Conservation (phyloP, 2,113 vertebrate genomes). For the Erpornis zantholeuca region DNA sequence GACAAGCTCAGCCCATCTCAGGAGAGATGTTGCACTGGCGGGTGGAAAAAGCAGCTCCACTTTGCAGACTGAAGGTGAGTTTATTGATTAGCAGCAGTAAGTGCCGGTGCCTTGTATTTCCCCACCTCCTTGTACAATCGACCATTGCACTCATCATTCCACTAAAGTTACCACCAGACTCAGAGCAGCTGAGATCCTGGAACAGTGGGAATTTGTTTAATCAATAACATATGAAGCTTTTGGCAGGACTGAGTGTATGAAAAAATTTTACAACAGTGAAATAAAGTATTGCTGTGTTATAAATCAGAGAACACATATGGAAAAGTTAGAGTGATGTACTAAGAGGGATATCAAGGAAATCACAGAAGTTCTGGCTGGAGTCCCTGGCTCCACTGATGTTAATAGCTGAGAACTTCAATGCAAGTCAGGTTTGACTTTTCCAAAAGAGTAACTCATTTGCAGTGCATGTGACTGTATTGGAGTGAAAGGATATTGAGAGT, state of each 20-base stretch:
- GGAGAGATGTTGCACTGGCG: not conserved
- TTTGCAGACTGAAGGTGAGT: not conserved
- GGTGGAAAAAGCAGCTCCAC: not conserved
- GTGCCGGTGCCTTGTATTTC: not conserved
- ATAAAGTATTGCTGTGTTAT: constrained; percentile 7
- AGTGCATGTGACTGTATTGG: not conserved
- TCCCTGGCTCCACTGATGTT: not conserved
- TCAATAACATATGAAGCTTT: constrained; percentile 46
- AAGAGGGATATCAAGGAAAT: constrained; percentile 53
- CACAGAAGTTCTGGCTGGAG: constrained; percentile 50
- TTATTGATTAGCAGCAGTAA: not conserved
- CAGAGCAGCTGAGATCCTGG: not conserved
- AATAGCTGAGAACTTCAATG: constrained; percentile 14
- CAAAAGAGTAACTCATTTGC: constrained; percentile 37
- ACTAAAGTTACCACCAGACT: not conserved
- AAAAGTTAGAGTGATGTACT: constrained; percentile 23
- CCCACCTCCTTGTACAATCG: not conserved
- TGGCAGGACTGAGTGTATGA: not conserved
- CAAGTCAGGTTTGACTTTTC: constrained; percentile 44
- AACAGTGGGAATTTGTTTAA: constrained; percentile 47
- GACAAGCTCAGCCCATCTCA: not conserved
- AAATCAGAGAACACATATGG: constrained; percentile 56
- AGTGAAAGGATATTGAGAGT: not conserved
- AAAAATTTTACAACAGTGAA: constrained; percentile 27
- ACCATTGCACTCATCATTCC: not conserved